These are phyloP conservation scores for Saguinus imperator DNA, from an alignment of 2,113 vertebrate species.

Conservation along the genomic window DNA sequence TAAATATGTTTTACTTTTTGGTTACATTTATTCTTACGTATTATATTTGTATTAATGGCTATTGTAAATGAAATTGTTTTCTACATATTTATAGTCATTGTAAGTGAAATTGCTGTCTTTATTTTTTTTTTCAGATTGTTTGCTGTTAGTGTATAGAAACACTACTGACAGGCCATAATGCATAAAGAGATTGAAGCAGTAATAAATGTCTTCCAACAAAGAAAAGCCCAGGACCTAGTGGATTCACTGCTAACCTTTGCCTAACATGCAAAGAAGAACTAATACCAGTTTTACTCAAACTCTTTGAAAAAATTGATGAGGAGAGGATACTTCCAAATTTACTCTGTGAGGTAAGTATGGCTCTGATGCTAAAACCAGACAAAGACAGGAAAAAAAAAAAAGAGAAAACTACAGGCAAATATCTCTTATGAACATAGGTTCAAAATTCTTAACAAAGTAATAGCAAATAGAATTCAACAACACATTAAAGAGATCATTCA, in stretches of 20 bases:
- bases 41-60: background rate
- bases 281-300: background rate
- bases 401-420: background rate
- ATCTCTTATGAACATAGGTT: background rate
- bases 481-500: background rate
- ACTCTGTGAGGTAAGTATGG: background rate
- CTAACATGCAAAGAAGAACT: background rate
- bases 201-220: background rate
- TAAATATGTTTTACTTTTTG: background rate
- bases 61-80: too few species aligned
- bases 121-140: background rate
- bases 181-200: background rate
- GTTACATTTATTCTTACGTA: background rate
- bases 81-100: background rate
- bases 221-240: background rate
- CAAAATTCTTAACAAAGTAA: background rate
- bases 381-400: background rate
- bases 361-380: background rate
- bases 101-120: background rate
- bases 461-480: background rate
- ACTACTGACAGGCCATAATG: background rate
- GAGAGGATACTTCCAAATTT: background rate
- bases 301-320: background rate
- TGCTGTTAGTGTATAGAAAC: background rate
- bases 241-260: background rate